Evolutionary conservation across 2,113 vertebrate genomes (phyloP).

Genomic region (Sula dactylatra): DNA sequence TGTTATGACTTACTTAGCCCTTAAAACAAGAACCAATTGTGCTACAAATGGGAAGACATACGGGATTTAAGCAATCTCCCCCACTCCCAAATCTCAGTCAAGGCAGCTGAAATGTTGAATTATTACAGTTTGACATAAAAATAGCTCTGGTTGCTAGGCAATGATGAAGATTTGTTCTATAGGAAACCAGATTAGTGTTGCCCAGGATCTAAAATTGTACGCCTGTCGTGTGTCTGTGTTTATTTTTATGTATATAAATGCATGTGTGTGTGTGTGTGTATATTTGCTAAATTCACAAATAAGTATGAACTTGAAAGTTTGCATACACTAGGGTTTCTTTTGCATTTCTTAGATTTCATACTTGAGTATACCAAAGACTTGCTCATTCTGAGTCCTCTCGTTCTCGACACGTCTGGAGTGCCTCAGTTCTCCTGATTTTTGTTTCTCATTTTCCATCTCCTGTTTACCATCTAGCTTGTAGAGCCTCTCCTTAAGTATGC

Average conservation of each 20-base stretch:
- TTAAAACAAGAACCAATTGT: background rate
- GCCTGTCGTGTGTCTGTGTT: background rate
- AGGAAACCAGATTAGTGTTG: slow-evolving; percentile 32
- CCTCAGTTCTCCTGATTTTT: background rate
- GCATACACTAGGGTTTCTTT: background rate
- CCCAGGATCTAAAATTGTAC: slow-evolving; percentile 7
- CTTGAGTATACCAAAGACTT: fast-evolving
- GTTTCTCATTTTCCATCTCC: background rate
- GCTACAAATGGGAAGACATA: background rate
- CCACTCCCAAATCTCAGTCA: background rate
- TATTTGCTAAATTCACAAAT: background rate
- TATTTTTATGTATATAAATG: background rate
- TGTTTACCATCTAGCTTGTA: background rate
- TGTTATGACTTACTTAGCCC: background rate
- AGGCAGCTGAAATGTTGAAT: slow-evolving; percentile 9
- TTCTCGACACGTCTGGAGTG: background rate
- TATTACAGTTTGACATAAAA: slow-evolving; percentile 44
- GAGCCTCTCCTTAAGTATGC: background rate
- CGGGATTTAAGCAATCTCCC: background rate
- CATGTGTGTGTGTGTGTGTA: background rate
- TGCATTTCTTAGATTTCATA: background rate
- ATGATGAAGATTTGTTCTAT: background rate
- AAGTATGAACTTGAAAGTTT: background rate
- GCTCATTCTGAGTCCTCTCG: background rate
- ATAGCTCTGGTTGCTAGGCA: slow-evolving; percentile 60